Conservation (phyloP, 2,113 vertebrate species). For the Podocnemis expansa region DNA sequence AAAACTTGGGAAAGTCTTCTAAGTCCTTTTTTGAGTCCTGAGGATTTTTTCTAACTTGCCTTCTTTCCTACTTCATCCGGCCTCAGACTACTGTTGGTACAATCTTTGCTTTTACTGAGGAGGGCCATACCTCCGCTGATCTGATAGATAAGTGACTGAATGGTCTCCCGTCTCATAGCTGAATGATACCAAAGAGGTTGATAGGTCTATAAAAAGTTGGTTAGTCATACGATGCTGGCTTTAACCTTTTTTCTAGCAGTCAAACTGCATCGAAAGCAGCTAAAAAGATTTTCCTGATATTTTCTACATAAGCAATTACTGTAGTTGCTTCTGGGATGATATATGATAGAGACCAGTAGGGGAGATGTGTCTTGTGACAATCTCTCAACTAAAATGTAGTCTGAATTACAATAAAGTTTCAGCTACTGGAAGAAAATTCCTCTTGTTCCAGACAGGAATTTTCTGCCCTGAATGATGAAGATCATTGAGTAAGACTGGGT, state of each 20-base stretch:
- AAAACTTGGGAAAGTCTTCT: slow-evolving; percentile 16
- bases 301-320: neutral
- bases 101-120: neutral
- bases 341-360: neutral
- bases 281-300: neutral
- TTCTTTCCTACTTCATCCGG: neutral
- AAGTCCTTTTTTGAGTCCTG: slow-evolving; percentile 6
- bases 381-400: neutral
- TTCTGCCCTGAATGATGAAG: neutral
- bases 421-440: neutral
- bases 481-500: neutral
- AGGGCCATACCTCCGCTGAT: neutral
- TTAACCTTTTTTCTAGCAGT: neutral
- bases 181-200: neutral
- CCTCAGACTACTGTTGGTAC: neutral
- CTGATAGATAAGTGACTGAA: neutral
- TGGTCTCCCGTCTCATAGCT: neutral
- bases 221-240: neutral
- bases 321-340: neutral
- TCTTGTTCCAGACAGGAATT: neutral
- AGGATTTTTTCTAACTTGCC: slow-evolving; percentile 1
- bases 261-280: neutral
- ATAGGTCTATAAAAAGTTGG: neutral
- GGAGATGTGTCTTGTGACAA: neutral
- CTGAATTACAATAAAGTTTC: neutral